Evolutionary conservation across 2,888 invertebrate species (phyloP).

Genomic region (Dusona sp.): DNA sequence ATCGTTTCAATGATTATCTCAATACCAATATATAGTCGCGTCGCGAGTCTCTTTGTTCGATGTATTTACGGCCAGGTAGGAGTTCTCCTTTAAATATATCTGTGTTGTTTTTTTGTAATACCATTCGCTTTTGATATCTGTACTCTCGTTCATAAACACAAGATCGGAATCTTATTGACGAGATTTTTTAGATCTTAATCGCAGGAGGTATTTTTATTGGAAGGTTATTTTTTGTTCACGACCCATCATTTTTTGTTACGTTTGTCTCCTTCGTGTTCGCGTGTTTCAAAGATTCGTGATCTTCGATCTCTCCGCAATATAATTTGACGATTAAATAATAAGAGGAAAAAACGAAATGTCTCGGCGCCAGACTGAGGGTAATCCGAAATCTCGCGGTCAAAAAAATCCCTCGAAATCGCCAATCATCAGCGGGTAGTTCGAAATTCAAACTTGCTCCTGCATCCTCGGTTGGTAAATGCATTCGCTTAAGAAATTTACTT

Average conservation of each 20-base stretch:
- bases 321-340: too few species aligned
- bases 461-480: background rate
- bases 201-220: background rate
- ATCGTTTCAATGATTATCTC: constrained; percentile 13
- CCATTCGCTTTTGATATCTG: background rate
- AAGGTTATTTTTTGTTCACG: background rate
- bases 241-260: background rate
- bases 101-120: background rate
- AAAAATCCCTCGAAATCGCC: background rate
- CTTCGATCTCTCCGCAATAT: background rate
- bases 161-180: background rate
- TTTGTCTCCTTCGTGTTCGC: background rate
- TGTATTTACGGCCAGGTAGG: background rate
- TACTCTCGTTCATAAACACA: background rate
- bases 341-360: too few species aligned
- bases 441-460: background rate
- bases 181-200: background rate
- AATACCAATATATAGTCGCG: constrained; percentile 8
- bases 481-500: background rate
- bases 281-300: background rate
- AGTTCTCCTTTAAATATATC: background rate
- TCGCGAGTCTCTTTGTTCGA: constrained; percentile 10
- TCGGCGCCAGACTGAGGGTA: too few species aligned
- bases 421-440: background rate
- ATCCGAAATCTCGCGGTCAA: background rate